Conservation (phyloP, 2,113 vertebrate genomes). For the Nycticebus coucang region DNA sequence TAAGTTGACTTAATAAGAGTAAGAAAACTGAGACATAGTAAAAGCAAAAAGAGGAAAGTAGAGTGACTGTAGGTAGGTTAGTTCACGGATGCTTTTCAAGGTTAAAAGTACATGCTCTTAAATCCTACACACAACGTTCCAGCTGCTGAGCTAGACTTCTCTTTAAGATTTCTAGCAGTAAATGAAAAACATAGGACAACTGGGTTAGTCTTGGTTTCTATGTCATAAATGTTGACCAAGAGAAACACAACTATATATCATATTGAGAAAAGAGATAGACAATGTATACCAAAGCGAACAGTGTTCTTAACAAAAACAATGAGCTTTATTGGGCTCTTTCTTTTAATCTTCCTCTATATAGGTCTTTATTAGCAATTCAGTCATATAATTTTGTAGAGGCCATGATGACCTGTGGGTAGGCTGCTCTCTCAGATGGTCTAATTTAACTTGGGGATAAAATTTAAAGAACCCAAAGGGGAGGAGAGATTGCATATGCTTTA, state of each 20-base stretch:
- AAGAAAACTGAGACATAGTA: neutral
- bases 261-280: neutral
- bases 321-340: neutral
- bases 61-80: neutral
- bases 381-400: neutral
- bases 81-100: neutral
- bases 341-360: neutral
- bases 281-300: neutral
- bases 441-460: constrained; percentile 1
- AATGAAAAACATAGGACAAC: neutral
- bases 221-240: constrained; percentile 45
- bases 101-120: neutral
- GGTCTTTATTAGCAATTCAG: neutral
- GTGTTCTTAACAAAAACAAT: neutral
- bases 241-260: neutral
- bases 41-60: neutral
- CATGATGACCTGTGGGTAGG: neutral
- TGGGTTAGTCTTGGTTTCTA: neutral
- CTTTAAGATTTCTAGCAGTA: constrained; percentile 4
- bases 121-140: neutral
- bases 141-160: neutral
- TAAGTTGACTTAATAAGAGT: neutral
- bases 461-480: neutral
- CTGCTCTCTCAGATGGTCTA: neutral
- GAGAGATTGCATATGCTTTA: neutral